Conservation (phyloP, 2,113 vertebrate genomes). For the Suncus etruscus region DNA sequence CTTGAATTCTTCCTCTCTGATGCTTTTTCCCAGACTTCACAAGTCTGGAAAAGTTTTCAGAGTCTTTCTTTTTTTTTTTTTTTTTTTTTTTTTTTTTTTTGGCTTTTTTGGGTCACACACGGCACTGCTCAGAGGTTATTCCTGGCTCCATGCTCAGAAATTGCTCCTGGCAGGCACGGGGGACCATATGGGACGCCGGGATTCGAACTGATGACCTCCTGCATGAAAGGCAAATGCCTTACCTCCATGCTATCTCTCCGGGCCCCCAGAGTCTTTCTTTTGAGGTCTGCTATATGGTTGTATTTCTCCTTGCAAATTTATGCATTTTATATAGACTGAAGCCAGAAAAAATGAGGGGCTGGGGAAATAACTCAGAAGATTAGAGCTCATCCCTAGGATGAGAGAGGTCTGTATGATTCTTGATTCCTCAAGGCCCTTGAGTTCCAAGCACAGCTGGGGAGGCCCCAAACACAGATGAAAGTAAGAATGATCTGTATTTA, state of each 20-base stretch:
- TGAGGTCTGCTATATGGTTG: neutral
- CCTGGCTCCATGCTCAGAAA: no score
- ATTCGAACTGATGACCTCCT: no score
- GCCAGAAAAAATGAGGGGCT: constrained; percentile 4
- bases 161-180: no score
- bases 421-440: neutral
- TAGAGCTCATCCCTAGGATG: no score
- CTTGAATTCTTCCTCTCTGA: neutral
- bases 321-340: constrained; percentile 20
- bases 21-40: neutral
- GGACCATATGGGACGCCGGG: no score
- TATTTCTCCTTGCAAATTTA: constrained; percentile 14
- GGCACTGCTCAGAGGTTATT: no score
- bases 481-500: constrained; percentile 35
- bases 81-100: constrained; percentile 16
- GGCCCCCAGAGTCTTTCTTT: neutral
- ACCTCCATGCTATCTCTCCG: no score
- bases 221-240: no score
- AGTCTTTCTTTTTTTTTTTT: constrained; percentile 4
- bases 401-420: no score
- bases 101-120: no score
- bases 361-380: no score
- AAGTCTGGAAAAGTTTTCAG: constrained; percentile 31
- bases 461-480: neutral
- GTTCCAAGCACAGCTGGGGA: neutral